A percentile compares a stretch with the other conserved stretches of the same genome.
phyloP scores from a whole-genome alignment of 2,797 vertebrate genomes.

The Brotula barbata region DNA sequence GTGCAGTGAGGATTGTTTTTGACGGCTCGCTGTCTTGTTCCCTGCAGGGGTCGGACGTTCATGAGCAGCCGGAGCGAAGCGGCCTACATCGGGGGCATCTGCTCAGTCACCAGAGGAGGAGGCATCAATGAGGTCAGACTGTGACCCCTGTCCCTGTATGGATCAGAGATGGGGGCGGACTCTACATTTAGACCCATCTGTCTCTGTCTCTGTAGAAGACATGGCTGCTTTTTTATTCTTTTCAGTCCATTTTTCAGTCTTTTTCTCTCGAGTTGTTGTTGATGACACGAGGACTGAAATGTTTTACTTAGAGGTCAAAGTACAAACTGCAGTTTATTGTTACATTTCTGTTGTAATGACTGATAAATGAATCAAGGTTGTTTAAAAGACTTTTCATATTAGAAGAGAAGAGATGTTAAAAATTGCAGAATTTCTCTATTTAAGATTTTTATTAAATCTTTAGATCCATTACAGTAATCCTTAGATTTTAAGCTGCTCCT shows the following conservation, averaged over 20 bases:
- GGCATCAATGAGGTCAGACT: constrained; percentile 92
- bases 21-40: constrained; percentile 26
- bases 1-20: background rate
- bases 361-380: no score
- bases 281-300: no score
- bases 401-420: no score
- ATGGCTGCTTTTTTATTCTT: background rate
- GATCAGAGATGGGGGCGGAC: background rate
- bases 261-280: background rate
- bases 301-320: no score
- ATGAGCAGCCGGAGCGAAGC: constrained; percentile 91
- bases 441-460: no score
- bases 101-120: constrained; percentile 84
- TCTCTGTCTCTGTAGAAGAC: background rate
- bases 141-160: background rate
- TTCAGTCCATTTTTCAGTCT: background rate
- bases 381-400: no score
- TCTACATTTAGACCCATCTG: no score
- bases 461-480: no score
- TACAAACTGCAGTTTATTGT: no score
- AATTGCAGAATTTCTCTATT: no score
- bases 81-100: constrained; percentile 92
- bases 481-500: no score
- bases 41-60: constrained; percentile 88
- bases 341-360: no score